Percentiles rank a stretch among this genome's conserved stretches.
Conservation (phyloP, 2,113 vertebrate genomes). For the Chionis minor region DNA sequence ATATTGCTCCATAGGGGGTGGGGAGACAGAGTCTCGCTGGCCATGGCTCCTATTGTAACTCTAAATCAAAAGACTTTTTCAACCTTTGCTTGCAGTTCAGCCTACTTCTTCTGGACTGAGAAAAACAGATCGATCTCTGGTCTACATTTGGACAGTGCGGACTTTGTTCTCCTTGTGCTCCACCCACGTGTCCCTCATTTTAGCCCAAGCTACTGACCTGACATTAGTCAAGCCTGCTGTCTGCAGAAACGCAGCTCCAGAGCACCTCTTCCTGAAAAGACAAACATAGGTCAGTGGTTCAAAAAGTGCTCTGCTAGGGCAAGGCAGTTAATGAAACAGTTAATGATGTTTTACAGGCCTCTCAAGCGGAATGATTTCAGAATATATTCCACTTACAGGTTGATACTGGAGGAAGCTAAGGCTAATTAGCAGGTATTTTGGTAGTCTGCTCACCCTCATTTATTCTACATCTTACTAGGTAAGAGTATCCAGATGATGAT, state of each 20-base stretch:
- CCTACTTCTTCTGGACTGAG: background rate
- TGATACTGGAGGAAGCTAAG: background rate
- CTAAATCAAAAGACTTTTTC: background rate
- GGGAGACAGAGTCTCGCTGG: background rate
- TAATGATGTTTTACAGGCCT: background rate
- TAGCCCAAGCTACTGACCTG: background rate
- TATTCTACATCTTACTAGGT: background rate
- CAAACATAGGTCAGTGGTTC: background rate
- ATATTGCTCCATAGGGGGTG: background rate
- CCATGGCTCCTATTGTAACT: background rate
- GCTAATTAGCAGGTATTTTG: background rate
- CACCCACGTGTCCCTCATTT: background rate
- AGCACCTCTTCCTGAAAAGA: background rate
- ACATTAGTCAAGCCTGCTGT: background rate
- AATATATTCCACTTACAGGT: background rate
- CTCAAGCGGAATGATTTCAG: background rate
- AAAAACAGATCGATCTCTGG: background rate
- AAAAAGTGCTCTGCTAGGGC: background rate
- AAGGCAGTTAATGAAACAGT: background rate
- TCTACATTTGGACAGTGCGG: background rate
- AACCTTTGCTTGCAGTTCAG: background rate
- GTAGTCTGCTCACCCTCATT: background rate
- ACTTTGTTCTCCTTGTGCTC: background rate
- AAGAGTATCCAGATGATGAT: background rate
- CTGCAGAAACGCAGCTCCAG: background rate